Percentiles rank a stretch among this genome's conserved stretches.
phyloP scores from a whole-genome alignment of 2,797 vertebrate genomes.

The Psittacula derbiana region DNA sequence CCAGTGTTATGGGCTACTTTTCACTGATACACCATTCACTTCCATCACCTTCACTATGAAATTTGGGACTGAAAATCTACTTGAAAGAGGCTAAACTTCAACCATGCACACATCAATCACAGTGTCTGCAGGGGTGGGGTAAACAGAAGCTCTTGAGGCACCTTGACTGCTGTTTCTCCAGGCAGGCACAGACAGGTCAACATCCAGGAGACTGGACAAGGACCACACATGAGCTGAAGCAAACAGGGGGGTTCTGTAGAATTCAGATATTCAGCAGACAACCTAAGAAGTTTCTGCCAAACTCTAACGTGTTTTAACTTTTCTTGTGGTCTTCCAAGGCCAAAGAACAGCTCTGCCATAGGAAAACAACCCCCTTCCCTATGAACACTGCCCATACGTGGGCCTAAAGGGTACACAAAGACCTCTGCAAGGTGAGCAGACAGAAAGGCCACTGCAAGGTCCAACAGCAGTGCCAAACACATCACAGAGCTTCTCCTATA shows the following conservation, averaged over 20 bases:
- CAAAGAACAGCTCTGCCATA: neutral
- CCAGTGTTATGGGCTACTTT: neutral
- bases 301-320: neutral
- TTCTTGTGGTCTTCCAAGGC: neutral
- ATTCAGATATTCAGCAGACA: neutral
- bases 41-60: neutral
- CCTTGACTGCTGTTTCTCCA: neutral
- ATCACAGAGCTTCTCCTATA: neutral
- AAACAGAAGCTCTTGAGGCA: neutral
- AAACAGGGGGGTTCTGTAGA: neutral
- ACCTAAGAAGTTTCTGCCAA: neutral
- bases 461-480: neutral
- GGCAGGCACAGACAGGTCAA: neutral
- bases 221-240: neutral
- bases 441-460: neutral
- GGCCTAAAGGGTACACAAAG: neutral
- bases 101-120: accelerated
- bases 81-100: neutral
- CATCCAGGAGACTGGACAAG: neutral
- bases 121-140: accelerated
- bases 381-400: accelerated
- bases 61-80: neutral
- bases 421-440: neutral
- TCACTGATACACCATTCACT: neutral
- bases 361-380: neutral